phyloP scores from a whole-genome alignment of 2,113 vertebrate genomes.

The Cyprinodon brontotheroides region DNA sequence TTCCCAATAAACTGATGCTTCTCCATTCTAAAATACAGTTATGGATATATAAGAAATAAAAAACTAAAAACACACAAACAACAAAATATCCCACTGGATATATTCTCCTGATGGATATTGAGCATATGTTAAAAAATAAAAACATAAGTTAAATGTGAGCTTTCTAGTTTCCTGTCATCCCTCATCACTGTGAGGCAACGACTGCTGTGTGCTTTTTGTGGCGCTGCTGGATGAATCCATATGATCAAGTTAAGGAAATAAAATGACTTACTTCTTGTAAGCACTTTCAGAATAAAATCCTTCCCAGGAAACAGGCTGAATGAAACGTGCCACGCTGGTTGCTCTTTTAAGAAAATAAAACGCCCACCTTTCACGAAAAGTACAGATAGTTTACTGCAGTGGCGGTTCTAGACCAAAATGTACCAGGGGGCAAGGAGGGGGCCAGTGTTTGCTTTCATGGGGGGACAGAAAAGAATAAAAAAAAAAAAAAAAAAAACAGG shows the following conservation, averaged over 20 bases:
- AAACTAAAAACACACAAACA: neutral
- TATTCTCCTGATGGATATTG: neutral
- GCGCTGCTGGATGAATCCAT: conserved; percentile 22
- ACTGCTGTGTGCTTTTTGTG: neutral
- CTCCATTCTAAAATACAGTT: conserved; percentile 22
- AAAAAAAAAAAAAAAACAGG: too few species aligned
- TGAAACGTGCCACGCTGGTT: too few species aligned
- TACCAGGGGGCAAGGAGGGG: neutral
- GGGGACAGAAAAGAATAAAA: too few species aligned
- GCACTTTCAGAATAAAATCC: conserved; percentile 39
- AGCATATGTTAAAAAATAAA: neutral
- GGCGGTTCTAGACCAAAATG: neutral
- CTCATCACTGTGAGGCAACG: neutral
- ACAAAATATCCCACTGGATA: neutral
- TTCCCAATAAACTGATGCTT: conserved; percentile 13
- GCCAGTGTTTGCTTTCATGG: too few species aligned
- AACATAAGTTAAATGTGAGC: neutral
- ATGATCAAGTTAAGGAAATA: neutral
- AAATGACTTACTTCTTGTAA: neutral
- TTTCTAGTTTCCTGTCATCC: neutral
- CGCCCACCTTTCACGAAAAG: too few species aligned
- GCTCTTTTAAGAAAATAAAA: neutral
- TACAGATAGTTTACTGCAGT: neutral
- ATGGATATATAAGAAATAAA: neutral
- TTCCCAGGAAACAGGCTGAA: accelerated